Evolutionary conservation across 2,888 invertebrate species (phyloP).

Genomic region (Autographa gamma): DNA sequence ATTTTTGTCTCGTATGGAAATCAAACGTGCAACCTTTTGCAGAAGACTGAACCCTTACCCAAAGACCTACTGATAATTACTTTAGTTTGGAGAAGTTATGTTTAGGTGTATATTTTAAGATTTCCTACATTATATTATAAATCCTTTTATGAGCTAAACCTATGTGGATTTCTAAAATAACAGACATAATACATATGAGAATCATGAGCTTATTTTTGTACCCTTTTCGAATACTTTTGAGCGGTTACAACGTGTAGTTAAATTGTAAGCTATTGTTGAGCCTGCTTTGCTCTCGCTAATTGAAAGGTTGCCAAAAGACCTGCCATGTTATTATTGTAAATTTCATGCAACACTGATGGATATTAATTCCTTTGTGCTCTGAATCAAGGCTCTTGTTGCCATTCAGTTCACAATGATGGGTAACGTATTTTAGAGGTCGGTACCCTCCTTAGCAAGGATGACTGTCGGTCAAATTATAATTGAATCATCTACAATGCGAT

Average conservation of each 20-base stretch:
- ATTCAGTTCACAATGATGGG: not conserved
- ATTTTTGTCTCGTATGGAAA: too few species aligned
- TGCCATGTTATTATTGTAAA: not conserved
- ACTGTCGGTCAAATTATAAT: not conserved
- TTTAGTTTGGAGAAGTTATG: too few species aligned
- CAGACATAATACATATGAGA: too few species aligned
- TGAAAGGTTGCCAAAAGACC: constrained; percentile 1
- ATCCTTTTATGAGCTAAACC: too few species aligned
- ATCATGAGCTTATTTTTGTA: too few species aligned
- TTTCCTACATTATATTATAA: too few species aligned
- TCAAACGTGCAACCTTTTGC: too few species aligned
- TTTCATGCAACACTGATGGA: constrained; percentile 2
- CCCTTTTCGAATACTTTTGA: too few species aligned
- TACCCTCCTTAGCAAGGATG: not conserved
- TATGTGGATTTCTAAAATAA: too few species aligned
- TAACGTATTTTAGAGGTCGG: not conserved
- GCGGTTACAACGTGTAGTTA: not conserved
- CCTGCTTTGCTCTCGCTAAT: not conserved
- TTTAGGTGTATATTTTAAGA: too few species aligned
- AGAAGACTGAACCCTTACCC: too few species aligned
- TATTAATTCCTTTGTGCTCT: not conserved
- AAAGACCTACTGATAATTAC: too few species aligned
- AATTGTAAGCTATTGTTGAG: not conserved
- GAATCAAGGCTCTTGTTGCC: not conserved
- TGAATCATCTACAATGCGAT: not conserved